phyloP scores from a whole-genome alignment of 2,888 invertebrate species.

The Catocala nupta region DNA sequence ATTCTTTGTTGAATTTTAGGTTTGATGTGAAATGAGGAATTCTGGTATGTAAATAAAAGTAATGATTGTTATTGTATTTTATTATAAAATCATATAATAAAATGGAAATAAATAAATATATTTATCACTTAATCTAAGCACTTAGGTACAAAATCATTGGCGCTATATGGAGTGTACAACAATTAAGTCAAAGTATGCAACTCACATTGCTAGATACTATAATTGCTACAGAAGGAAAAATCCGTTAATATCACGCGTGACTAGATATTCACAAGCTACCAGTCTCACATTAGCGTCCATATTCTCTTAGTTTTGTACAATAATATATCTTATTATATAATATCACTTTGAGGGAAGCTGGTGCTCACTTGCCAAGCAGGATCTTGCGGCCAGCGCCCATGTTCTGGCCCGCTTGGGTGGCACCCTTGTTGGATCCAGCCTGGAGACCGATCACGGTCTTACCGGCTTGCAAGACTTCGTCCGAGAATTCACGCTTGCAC shows the following conservation, averaged over 20 bases:
- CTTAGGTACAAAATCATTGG: slow-evolving; percentile 79
- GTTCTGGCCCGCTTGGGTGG: slow-evolving; percentile 96
- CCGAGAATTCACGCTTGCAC: slow-evolving; percentile 97
- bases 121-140: slow-evolving; percentile 78
- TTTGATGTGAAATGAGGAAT: too few relatives aligned
- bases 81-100: slow-evolving; percentile 80
- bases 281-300: slow-evolving; percentile 79
- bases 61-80: slow-evolving; percentile 65
- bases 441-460: slow-evolving; percentile 97
- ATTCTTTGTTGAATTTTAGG: too few relatives aligned
- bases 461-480: slow-evolving; percentile 96
- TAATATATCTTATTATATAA: slow-evolving; percentile 79
- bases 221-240: slow-evolving; percentile 54
- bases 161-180: slow-evolving; percentile 74
- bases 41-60: slow-evolving; percentile 9
- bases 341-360: slow-evolving; percentile 76
- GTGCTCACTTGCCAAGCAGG: slow-evolving; percentile 94
- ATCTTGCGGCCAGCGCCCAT: slow-evolving; percentile 96
- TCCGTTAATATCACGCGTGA: slow-evolving; percentile 66
- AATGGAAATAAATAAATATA: slow-evolving; percentile 82
- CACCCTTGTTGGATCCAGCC: slow-evolving; percentile 98
- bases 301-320: slow-evolving; percentile 79
- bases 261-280: slow-evolving; percentile 70
- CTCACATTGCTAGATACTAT: slow-evolving; percentile 35
- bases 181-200: slow-evolving; percentile 54